A percentile compares a stretch with the other conserved stretches of the same genome.
Conservation (phyloP, 1,140 invertebrate genomes). For the Macrocentrus cingulum region DNA sequence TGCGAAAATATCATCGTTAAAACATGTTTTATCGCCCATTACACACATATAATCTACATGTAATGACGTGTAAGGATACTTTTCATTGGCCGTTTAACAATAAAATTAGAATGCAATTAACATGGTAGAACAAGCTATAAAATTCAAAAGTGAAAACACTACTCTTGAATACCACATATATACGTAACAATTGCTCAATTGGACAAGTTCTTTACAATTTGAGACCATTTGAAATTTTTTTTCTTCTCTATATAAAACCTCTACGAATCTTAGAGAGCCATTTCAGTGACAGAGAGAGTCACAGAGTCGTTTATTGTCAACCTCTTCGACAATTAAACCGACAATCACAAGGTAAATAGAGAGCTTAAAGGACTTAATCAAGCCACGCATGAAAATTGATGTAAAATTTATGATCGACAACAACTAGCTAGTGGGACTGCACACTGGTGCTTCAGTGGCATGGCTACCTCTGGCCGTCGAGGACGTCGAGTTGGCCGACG, state of each 20-base stretch:
- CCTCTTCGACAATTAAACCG: background rate
- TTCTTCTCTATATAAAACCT: too few species aligned
- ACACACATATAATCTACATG: background rate
- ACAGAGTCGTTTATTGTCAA: background rate
- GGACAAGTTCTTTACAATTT: background rate
- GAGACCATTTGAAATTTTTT: slow-evolving; percentile 11
- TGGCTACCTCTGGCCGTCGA: slow-evolving; percentile 32
- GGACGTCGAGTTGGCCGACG: slow-evolving; percentile 26
- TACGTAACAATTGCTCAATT: background rate
- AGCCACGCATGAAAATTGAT: too few species aligned
- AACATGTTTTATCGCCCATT: background rate
- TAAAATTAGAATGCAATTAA: slow-evolving; percentile 29
- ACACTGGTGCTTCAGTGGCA: slow-evolving; percentile 34
- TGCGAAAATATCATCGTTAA: background rate
- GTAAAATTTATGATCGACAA: too few species aligned
- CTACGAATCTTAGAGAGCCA: too few species aligned
- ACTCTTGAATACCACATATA: too few species aligned
- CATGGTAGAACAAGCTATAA: slow-evolving; percentile 13
- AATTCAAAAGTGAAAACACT: background rate
- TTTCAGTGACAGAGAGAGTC: background rate
- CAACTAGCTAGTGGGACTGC: slow-evolving; percentile 46
- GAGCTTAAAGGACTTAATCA: background rate
- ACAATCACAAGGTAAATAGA: slow-evolving; percentile 6
- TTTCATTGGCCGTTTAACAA: slow-evolving; percentile 19
- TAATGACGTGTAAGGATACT: background rate